Conservation (phyloP, 2,888 invertebrate species). For the Lysandra coridon region DNA sequence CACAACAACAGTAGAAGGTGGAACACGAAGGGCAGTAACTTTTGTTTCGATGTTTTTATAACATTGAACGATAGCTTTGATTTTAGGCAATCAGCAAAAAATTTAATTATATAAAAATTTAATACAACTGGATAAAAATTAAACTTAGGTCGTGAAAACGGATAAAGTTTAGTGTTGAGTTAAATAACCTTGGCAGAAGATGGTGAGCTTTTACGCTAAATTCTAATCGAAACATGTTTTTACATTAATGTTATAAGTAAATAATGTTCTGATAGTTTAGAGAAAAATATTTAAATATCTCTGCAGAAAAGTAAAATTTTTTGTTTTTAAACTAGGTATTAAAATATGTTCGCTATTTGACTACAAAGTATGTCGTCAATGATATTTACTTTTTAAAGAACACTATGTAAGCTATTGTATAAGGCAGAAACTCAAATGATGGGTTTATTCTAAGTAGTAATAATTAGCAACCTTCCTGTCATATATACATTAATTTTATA, state of each 20-base stretch:
- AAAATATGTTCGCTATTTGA: background rate
- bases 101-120: background rate
- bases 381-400: background rate
- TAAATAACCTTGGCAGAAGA: slow-evolving; percentile 45
- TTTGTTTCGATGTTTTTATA: slow-evolving; percentile 15
- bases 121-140: background rate
- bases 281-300: background rate
- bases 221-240: slow-evolving; percentile 6
- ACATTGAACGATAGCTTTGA: slow-evolving; percentile 4
- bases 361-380: slow-evolving; percentile 2
- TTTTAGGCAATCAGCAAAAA: background rate
- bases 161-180: slow-evolving; percentile 16
- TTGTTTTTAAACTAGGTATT: background rate
- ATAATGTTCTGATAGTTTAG: background rate
- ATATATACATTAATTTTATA: background rate
- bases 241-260: slow-evolving; percentile 3
- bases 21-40: background rate
- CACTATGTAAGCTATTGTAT: background rate
- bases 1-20: slow-evolving; percentile 29
- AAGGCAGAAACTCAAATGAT: background rate
- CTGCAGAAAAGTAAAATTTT: background rate
- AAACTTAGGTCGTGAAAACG: background rate
- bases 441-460: background rate
- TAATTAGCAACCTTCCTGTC: background rate
- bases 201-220: slow-evolving; percentile 42